phyloP scores from a whole-genome alignment of 2,113 vertebrate species.

The Eleginops maclovinus region DNA sequence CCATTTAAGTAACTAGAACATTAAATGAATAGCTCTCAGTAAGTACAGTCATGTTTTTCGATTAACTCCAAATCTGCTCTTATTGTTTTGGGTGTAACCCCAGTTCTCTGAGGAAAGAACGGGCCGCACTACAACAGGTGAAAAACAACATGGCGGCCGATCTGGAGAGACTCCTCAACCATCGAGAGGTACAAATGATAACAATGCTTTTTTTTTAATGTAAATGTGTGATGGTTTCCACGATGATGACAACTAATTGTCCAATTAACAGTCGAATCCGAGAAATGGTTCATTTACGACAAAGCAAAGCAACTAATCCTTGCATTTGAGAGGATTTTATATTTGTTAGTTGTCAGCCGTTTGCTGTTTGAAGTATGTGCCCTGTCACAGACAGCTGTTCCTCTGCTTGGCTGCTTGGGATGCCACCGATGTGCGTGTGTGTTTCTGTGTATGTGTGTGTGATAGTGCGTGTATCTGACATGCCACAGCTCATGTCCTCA shows the following conservation, averaged over 20 bases:
- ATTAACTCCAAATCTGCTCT: constrained; percentile 1
- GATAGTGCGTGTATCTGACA: constrained; percentile 72
- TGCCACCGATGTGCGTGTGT: constrained; percentile 78
- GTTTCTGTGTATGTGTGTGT: constrained; percentile 35
- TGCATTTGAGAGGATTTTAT: neutral
- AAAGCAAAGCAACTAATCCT: neutral
- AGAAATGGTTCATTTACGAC: neutral
- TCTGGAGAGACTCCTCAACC: constrained; percentile 94
- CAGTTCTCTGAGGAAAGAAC: constrained; percentile 94
- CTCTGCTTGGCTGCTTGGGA: constrained; percentile 89
- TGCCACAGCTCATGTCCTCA: constrained; percentile 89
- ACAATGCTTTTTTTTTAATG: neutral
- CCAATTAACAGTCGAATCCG: neutral
- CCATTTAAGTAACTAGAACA: neutral
- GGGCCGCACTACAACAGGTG: constrained; percentile 87
- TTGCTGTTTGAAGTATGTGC: constrained; percentile 77
- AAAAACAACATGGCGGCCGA: constrained; percentile 98
- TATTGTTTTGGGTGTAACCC: constrained; percentile 30
- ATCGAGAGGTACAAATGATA: constrained; percentile 89
- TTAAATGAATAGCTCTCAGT: neutral
- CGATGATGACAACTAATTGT: neutral
- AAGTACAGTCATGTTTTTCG: neutral
- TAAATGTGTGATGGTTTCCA: neutral
- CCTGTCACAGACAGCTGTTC: constrained; percentile 92
- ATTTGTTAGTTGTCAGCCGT: constrained; percentile 42